phyloP scores from a whole-genome alignment of 2,113 vertebrate species.

The Probosciger aterrimus region DNA sequence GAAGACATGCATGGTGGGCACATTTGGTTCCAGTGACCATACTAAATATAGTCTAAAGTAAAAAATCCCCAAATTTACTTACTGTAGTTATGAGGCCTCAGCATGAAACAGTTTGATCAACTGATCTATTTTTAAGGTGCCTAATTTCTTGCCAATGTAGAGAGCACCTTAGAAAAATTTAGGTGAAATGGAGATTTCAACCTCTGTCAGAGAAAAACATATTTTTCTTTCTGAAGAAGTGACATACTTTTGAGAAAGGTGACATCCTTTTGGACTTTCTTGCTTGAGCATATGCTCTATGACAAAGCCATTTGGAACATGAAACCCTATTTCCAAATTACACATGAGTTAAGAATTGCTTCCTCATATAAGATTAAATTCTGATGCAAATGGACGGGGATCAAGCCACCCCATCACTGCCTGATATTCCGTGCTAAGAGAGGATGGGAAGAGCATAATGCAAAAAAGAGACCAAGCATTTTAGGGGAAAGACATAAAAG shows the following conservation, averaged over 20 bases:
- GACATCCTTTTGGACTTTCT: not conserved
- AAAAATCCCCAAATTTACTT: not conserved
- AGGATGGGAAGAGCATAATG: not conserved
- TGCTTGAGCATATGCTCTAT: not conserved
- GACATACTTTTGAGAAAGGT: not conserved
- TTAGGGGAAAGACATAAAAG: slow-evolving; percentile 36
- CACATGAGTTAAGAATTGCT: not conserved
- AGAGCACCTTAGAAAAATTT: not conserved
- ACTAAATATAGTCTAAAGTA: not conserved
- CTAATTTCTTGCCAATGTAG: not conserved
- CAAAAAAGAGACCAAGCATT: slow-evolving; percentile 10
- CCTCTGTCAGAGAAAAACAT: not conserved
- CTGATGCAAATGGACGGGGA: not conserved
- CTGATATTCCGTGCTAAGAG: not conserved
- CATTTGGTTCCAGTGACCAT: not conserved
- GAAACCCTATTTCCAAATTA: not conserved
- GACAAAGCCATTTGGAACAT: not conserved
- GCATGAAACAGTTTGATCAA: not conserved
- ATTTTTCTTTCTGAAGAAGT: not conserved
- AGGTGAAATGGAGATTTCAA: not conserved
- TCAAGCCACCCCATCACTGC: not conserved
- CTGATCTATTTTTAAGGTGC: not conserved
- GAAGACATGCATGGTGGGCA: not conserved
- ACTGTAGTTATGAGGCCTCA: not conserved
- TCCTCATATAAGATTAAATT: slow-evolving; percentile 31